Evolutionary conservation across 2,113 vertebrate species (phyloP).

Genomic region (Murina feae): DNA sequence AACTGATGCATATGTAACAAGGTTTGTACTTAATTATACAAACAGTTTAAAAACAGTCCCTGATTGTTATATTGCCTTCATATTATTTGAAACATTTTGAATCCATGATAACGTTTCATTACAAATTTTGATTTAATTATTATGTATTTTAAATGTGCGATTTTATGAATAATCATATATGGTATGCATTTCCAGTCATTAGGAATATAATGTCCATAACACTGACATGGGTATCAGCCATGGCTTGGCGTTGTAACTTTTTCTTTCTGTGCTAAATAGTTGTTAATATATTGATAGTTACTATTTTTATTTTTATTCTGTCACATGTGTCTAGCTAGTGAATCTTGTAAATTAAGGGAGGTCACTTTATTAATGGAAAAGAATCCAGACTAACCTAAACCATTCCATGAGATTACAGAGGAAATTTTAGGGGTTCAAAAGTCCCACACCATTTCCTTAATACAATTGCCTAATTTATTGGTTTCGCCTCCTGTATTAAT

Average conservation of each 20-base stretch:
- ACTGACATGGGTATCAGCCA: background rate
- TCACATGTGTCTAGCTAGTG: background rate
- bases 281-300: background rate
- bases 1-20: background rate
- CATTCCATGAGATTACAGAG: background rate
- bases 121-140: background rate
- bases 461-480: slow-evolving; percentile 50
- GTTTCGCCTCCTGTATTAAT: slow-evolving; percentile 63
- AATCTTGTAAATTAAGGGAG: background rate
- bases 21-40: background rate
- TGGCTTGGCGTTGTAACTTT: background rate
- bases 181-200: background rate
- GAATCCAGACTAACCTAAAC: background rate
- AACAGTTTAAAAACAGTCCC: background rate
- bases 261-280: background rate
- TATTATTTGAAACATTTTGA: background rate
- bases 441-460: slow-evolving; percentile 18
- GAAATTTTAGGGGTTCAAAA: background rate
- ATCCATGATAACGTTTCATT: background rate
- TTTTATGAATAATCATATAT: background rate
- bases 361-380: background rate
- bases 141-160: background rate
- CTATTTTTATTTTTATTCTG: background rate
- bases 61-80: background rate
- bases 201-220: background rate